Conservation (phyloP, 2,888 invertebrate genomes). For the Nipponacmea schrenckii region DNA sequence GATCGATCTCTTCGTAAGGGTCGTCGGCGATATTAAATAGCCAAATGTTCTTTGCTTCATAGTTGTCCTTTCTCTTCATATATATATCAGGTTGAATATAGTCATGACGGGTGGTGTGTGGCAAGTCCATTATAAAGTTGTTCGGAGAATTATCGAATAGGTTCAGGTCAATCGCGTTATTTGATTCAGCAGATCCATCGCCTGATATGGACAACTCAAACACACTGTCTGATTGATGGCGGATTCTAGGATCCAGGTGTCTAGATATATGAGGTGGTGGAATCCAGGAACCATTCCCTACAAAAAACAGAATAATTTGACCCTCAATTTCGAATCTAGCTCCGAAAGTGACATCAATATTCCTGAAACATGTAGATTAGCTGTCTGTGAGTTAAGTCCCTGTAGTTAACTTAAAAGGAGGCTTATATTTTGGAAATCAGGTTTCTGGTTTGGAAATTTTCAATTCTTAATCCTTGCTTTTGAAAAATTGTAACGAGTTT, state of each 20-base stretch:
- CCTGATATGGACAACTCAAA: background rate
- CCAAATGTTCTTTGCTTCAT: constrained; percentile 39
- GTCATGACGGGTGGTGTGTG: background rate
- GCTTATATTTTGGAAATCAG: too few relatives aligned
- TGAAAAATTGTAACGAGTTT: too few relatives aligned
- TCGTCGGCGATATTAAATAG: constrained; percentile 44
- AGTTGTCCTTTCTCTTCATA: background rate
- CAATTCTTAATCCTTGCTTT: too few relatives aligned
- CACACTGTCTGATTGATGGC: background rate
- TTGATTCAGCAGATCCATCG: background rate
- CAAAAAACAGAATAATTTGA: background rate
- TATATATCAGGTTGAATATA: background rate
- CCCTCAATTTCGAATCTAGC: background rate
- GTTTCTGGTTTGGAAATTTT: too few relatives aligned
- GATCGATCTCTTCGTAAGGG: constrained; percentile 39
- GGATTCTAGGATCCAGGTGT: background rate
- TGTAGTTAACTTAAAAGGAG: too few relatives aligned
- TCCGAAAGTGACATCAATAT: too few relatives aligned
- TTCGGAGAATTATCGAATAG: too few relatives aligned
- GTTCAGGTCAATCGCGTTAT: too few relatives aligned
- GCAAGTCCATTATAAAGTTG: background rate
- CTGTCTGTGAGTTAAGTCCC: too few relatives aligned
- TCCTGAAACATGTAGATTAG: too few relatives aligned
- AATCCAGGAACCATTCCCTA: constrained; percentile 53
- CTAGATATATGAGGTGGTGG: constrained; percentile 38